These are phyloP conservation scores for Echeneis naucrates DNA, from an alignment of 2,797 vertebrate genomes.

Conservation along the genomic window DNA sequence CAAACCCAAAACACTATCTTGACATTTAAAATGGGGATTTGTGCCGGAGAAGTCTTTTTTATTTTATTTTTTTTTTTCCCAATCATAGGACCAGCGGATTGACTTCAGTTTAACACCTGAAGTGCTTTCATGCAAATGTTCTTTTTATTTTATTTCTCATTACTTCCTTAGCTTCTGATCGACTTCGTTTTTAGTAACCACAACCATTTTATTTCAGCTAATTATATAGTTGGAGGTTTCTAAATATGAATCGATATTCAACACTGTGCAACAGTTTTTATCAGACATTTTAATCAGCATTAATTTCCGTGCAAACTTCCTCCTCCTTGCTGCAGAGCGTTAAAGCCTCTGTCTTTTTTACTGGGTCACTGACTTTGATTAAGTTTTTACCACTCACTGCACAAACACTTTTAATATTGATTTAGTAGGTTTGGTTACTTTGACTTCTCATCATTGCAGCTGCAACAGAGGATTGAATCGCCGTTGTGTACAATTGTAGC, in stretches of 20 bases:
- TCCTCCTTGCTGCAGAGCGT: background rate
- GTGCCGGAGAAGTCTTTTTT: background rate
- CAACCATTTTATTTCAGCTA: too few relatives aligned
- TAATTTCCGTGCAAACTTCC: background rate
- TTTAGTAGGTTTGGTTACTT: conserved; percentile 19
- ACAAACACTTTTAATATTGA: conserved; percentile 16
- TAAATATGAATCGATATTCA: too few relatives aligned
- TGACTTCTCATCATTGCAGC: background rate
- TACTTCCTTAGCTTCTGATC: too few relatives aligned
- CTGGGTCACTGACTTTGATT: conserved; percentile 24
- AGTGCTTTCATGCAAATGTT: background rate
- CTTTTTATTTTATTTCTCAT: too few relatives aligned
- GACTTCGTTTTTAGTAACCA: too few relatives aligned
- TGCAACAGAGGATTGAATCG: background rate
- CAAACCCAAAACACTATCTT: conserved; percentile 15
- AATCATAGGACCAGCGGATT: background rate
- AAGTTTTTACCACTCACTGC: conserved; percentile 1
- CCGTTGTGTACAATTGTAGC: background rate
- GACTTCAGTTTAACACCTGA: background rate
- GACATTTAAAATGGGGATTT: background rate
- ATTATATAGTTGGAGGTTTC: too few relatives aligned
- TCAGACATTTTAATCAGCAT: background rate
- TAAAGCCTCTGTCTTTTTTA: background rate
- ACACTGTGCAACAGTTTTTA: too few relatives aligned
- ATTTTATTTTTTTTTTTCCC: background rate